These are phyloP conservation scores for Melanerpes aurifrons DNA, from an alignment of 2,113 vertebrate genomes.

Conservation along the genomic window DNA sequence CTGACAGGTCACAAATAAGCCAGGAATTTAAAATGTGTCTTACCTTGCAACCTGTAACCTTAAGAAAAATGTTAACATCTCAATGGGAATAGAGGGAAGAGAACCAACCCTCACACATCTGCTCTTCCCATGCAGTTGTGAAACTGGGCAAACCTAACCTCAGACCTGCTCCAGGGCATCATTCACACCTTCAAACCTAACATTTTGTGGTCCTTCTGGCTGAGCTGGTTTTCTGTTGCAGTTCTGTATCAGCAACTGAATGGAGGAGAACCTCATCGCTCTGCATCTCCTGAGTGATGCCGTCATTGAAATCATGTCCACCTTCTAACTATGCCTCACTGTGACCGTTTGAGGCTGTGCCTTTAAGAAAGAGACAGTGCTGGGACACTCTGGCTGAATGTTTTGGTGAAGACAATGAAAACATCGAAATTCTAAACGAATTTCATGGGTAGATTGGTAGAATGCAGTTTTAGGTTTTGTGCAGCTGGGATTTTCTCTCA, in stretches of 20 bases:
- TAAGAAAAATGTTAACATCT: not conserved
- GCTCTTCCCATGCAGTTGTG: not conserved
- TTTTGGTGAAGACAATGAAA: too few relatives aligned
- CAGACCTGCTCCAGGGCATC: too few relatives aligned
- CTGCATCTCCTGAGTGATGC: not conserved
- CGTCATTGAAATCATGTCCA: accelerated
- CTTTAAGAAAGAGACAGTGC: too few relatives aligned
- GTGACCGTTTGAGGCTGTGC: too few relatives aligned
- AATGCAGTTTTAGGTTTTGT: too few relatives aligned
- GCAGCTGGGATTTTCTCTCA: too few relatives aligned
- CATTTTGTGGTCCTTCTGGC: too few relatives aligned
- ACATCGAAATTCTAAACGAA: too few relatives aligned
- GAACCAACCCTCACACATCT: not conserved
- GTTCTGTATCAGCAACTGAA: not conserved
- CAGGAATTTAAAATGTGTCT: not conserved
- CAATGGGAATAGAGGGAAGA: not conserved
- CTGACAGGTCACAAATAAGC: not conserved
- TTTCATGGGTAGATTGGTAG: too few relatives aligned
- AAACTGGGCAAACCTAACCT: not conserved
- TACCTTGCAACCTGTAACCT: not conserved
- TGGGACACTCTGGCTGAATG: too few relatives aligned
- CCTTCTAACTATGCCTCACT: not conserved
- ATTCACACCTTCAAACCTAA: not conserved
- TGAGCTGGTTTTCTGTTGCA: not conserved
- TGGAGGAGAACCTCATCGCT: not conserved